Evolutionary conservation across 1,140 invertebrate species (phyloP).

Genomic region (Pantala flavescens): DNA sequence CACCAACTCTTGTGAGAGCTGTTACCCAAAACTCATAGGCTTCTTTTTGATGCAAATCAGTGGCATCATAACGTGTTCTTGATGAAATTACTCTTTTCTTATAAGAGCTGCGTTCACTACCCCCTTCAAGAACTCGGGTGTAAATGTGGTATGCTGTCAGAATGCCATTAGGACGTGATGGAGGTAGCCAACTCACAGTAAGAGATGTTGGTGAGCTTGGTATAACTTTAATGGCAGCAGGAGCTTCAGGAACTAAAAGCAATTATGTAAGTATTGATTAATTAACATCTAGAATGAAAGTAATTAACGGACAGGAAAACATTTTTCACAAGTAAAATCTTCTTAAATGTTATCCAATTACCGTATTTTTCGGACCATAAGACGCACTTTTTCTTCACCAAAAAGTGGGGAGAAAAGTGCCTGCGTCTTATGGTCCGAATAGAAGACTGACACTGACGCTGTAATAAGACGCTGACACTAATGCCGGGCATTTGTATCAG

Average conservation of each 20-base stretch:
- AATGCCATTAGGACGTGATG: slow-evolving; percentile 35
- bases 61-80: neutral
- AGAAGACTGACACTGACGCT: too few species aligned
- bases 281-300: too few species aligned
- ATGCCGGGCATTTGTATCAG: too few species aligned
- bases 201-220: slow-evolving; percentile 32
- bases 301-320: too few species aligned
- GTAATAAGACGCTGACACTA: too few species aligned
- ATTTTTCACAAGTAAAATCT: too few species aligned
- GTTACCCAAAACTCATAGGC: slow-evolving; percentile 21
- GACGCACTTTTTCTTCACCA: too few species aligned
- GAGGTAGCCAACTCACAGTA: slow-evolving; percentile 38
- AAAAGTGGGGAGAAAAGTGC: too few species aligned
- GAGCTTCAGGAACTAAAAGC: slow-evolving; percentile 36
- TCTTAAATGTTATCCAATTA: too few species aligned
- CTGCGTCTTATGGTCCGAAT: too few species aligned
- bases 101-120: slow-evolving; percentile 28
- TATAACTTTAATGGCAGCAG: slow-evolving; percentile 38
- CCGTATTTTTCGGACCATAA: too few species aligned
- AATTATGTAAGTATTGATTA: neutral
- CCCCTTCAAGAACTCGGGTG: slow-evolving; percentile 27
- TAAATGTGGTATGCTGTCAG: slow-evolving; percentile 39
- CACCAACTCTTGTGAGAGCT: slow-evolving; percentile 14
- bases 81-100: slow-evolving; percentile 25
- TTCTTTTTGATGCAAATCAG: neutral